These are phyloP conservation scores for Mythimna impura DNA, from an alignment of 2,888 invertebrate species.

Conservation along the genomic window DNA sequence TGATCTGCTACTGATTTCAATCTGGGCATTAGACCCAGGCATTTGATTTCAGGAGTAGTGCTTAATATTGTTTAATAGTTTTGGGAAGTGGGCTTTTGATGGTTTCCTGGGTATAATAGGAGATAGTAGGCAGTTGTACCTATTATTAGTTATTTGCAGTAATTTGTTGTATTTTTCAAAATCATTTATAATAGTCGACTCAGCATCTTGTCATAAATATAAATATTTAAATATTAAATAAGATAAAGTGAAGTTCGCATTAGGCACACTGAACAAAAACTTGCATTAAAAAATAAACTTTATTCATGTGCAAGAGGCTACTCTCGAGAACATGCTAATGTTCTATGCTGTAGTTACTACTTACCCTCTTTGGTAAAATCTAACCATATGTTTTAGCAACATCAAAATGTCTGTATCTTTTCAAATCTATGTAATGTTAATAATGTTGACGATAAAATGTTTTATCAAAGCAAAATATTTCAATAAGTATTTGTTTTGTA, in stretches of 20 bases:
- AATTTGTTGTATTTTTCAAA: too few species aligned
- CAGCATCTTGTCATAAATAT: neutral
- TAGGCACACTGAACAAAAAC: neutral
- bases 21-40: too few species aligned
- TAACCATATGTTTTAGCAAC: neutral
- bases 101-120: too few species aligned
- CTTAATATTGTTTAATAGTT: too few species aligned
- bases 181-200: neutral
- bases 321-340: too few species aligned
- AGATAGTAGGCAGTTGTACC: too few species aligned
- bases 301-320: too few species aligned
- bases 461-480: conserved; percentile 7
- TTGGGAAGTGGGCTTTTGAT: too few species aligned
- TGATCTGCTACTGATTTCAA: too few species aligned
- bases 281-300: neutral
- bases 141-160: too few species aligned
- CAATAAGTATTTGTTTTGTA: conserved; percentile 21
- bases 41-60: too few species aligned
- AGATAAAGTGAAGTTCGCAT: neutral
- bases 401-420: neutral
- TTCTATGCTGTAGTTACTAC: neutral
- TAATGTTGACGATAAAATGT: conserved; percentile 3
- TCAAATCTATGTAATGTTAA: neutral
- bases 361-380: neutral
- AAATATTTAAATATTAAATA: neutral